Evolutionary conservation across 2,113 vertebrate genomes (phyloP).

Genomic region (Fulica atra): DNA sequence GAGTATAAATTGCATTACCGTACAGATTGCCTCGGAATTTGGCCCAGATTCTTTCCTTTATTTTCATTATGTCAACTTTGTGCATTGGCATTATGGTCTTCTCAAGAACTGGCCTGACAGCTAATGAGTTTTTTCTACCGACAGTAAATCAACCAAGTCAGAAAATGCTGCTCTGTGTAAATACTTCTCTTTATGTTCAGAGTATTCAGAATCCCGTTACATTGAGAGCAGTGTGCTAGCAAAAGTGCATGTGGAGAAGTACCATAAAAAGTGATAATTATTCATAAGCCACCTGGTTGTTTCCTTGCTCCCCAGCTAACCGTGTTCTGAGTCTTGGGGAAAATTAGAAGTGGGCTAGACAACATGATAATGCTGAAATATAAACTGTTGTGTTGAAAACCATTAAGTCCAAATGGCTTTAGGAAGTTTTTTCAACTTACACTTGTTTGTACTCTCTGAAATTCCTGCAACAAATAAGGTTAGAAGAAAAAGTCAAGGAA

Average conservation of each 20-base stretch:
- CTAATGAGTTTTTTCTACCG: background rate
- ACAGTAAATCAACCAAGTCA: conserved; percentile 33
- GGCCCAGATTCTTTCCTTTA: conserved; percentile 58
- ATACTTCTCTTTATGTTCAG: conserved; percentile 8
- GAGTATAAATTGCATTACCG: conserved; percentile 59
- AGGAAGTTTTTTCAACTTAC: background rate
- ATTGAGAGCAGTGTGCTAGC: conserved; percentile 3
- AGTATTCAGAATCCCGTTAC: conserved; percentile 1
- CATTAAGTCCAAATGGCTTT: background rate
- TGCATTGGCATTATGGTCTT: conserved; percentile 9
- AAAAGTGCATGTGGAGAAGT: background rate
- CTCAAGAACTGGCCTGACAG: background rate
- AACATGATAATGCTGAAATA: background rate
- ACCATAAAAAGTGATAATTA: conserved; percentile 27
- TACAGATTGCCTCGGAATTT: conserved; percentile 60
- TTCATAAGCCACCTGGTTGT: conserved; percentile 29
- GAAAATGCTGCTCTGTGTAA: background rate
- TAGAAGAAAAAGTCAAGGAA: background rate
- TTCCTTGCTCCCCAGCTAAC: background rate
- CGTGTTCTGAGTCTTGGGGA: background rate
- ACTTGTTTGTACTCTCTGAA: background rate
- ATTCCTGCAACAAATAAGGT: background rate
- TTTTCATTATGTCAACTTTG: conserved; percentile 64
- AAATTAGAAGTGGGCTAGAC: background rate
- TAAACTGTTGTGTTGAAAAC: background rate